Percentiles rank a stretch among this genome's conserved stretches.
Evolutionary conservation across 2,113 vertebrate species (phyloP).

Genomic region (Egretta garzetta): DNA sequence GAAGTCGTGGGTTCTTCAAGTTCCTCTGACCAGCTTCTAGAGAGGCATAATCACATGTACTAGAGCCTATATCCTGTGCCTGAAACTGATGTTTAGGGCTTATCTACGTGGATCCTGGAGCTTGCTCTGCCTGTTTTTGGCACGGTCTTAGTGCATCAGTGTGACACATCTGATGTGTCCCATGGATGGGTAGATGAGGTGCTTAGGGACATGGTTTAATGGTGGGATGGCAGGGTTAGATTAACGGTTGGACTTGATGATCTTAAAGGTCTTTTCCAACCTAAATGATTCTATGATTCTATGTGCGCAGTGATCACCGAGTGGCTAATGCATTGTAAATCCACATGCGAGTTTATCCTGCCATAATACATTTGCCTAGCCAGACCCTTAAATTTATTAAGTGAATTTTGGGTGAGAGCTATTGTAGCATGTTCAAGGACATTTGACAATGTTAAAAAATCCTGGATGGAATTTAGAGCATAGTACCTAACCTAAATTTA

Average conservation of each 20-base stretch:
- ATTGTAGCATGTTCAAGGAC: background rate
- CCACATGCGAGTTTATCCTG: background rate
- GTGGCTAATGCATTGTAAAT: background rate
- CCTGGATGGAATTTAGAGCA: slow-evolving; percentile 5
- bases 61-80: background rate
- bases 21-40: background rate
- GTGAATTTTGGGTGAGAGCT: slow-evolving; percentile 12
- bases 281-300: too few relatives aligned
- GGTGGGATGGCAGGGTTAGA: too few relatives aligned
- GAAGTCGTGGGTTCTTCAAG: background rate
- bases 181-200: background rate
- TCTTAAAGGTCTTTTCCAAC: too few relatives aligned
- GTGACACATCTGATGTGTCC: background rate
- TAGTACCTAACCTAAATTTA: slow-evolving; percentile 43
- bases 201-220: too few relatives aligned
- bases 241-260: too few relatives aligned
- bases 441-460: background rate
- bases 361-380: background rate
- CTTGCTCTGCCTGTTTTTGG: background rate
- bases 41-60: background rate
- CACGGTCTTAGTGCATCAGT: background rate
- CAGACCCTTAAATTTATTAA: slow-evolving; percentile 39
- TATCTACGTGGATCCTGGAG: fast-evolving
- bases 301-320: background rate
- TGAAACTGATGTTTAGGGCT: background rate